These are phyloP conservation scores for Melanitta fusca DNA, from an alignment of 2,797 vertebrate species.

Conservation along the genomic window DNA sequence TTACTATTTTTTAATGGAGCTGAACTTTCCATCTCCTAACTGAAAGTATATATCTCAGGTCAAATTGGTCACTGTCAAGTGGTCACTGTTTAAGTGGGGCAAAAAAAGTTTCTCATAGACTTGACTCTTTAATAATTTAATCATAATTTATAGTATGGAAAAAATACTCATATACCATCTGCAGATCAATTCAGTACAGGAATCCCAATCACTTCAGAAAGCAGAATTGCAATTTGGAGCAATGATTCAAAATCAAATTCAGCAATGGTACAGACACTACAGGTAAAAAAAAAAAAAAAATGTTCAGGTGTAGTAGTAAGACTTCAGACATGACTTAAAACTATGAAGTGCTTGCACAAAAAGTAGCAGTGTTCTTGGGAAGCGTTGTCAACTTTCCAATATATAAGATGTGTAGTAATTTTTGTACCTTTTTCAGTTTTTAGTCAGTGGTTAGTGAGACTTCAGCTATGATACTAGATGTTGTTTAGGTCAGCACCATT, in stretches of 20 bases:
- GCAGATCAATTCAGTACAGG: neutral
- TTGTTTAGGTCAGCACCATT: neutral
- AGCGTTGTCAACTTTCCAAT: neutral
- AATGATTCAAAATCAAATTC: neutral
- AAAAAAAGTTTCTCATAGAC: neutral
- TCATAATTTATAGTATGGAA: neutral
- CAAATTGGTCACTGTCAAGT: neutral
- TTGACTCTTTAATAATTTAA: conserved; percentile 3
- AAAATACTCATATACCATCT: neutral
- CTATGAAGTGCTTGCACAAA: neutral
- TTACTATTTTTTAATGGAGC: neutral
- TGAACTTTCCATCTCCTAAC: neutral
- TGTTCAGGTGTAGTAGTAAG: neutral
- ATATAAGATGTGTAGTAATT: neutral
- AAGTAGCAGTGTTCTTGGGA: neutral
- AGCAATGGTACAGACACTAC: neutral
- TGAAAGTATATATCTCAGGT: neutral
- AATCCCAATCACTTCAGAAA: neutral
- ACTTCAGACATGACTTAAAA: neutral
- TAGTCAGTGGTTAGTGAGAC: neutral
- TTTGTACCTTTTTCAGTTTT: neutral
- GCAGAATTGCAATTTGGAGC: neutral
- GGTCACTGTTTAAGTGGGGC: neutral
- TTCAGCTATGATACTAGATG: neutral
- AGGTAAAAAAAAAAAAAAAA: neutral